Evolutionary conservation across 23 tunicate species (phyloP), one percentile per base, ranked within the genome.

Genomic region (Halocynthia aurantium): DNA sequence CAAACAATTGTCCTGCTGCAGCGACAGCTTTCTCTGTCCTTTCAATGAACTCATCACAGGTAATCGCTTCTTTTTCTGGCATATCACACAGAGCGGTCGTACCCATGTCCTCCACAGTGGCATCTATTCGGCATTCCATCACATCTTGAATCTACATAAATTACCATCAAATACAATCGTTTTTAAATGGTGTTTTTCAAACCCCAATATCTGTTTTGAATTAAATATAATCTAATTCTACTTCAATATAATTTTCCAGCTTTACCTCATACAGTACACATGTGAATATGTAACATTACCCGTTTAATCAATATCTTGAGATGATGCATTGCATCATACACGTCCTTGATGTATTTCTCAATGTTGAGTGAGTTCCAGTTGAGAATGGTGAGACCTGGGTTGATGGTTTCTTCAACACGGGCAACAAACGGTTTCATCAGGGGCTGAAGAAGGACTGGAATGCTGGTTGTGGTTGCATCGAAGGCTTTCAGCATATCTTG

Each of bases 361-460:
- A 96, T 91, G 73, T 96, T 96, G 72, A 96, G 61, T 0, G 94
- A 86, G 66, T 96, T 91, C 99, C 99, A 96, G 80, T 91, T 96
- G 86, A 96, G 73, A 9, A 85, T 54, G 10, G 99, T 91, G 60
- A 81, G 83, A 2, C 99, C 99, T 8, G 82, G 73, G 75, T 40
- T n/a, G 17, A 96, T 62, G 20, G 80, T 79, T 51, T 86, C 96
- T 49, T 96, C 99, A 31, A 96, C 91, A 60, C 99, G 72, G 22
- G 70, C 56, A 8, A 96, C 79, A 21, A 96, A 87, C 7, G 96
- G 96, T 73, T 83, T 85, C 75, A 96, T 67, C 67, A 96, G 73
- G 15, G 99, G 99, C 15, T 52, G 11, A 52, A 96, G 61, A 52
- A 96, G 81, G 8, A 92, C 93, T 62, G 83, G 75, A 64, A 96